Base-by-base conservation (phyloP, 1,140 invertebrate genomes). In the Penaeus vannamei region DNA sequence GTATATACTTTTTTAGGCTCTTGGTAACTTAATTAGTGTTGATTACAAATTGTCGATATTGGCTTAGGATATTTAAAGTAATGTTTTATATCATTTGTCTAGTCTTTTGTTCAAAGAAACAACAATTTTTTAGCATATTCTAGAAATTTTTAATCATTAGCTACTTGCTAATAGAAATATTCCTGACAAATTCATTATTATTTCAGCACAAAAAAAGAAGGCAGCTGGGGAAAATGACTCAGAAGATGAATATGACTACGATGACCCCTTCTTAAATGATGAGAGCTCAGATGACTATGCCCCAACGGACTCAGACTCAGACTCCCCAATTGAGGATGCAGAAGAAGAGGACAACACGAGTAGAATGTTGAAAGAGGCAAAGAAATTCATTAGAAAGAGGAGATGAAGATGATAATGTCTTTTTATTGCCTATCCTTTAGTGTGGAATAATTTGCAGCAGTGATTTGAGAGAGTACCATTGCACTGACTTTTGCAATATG, bases 181-280 rank as follows among this genome's bases (percentile, higher is more conserved):
- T 17, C 53, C 53, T 53, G 17, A 53, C 8, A 14, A 12, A 53
- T 53, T 10, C 0, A 1, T 53, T 53, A 53, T 53, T 53, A 8
- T 17, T 53, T 17, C 53, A 53, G 36, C 69, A 76, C 69, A 29
- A 36, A 76, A 76, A 19, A 76, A 76, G 26, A 29, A 29, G 36
- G 26, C 12, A 14, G 69, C 10, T 29, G 59, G 76, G 61, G 84
- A 72, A 64, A 66, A 62, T n/a, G 86, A 88, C 84, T 62, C 86
- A 0, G 76, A 60, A 29, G 90, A 91, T 80, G 89, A 90, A 0
- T 91, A 82, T 66, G 91, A 91, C 76, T 79, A 85, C 60, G 91
- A 91, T 76, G 90, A 90, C 60, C 77, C 85, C 26, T 91, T 91
- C 86, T 69, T 91, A 79, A 86, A 91, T 83, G 91, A 91, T 46